Base-by-base conservation (phyloP, 2,888 invertebrate species). In the Drosophila conformis region DNA sequence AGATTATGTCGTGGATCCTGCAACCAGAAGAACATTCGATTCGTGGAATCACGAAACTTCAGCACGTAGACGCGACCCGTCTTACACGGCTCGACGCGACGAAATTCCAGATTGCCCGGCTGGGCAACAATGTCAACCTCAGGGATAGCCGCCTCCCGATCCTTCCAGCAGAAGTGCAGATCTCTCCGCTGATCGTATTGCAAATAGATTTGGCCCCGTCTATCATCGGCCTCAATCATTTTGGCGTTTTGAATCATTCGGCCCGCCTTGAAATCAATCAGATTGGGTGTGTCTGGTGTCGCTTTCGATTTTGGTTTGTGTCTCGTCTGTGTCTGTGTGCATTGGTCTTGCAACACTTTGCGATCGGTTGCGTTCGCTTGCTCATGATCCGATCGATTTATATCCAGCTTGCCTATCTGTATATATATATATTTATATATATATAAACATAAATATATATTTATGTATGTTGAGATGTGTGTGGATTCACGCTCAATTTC, bases 131-230 rank as follows among this genome's bases (percentile, higher is more conserved):
- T 94, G 93, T 99, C 99, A 94, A 99, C 98, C 93, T 99, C 99
- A 25, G 91, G 78, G 75, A 96, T 95, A 36, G 98, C 97, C 51
- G 96, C 95, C 27, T 96, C 96, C 29, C 99, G 96, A 93, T 99
- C 99, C 94, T 98, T 99, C 99, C 99, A 99, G 93, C 99, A 99
- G 92, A 99, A 99, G 94, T 99, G 99, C 96, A 99, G 98, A 69
- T 99, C 93, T 0, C 97, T 97, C 93, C 98, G 98, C 83, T 98
- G 98, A 59, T 98, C 97, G 92, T 99, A 99, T 92, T 98, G 97
- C 40, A 99, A 95, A 92, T 98, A 99, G n/a, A 99, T 94, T 35
- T 97, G 94, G 4, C 99, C 99, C 94, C 99, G 99, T 87, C 99
- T 96, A 80, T 97, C 97, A 92, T 99, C 99, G 4, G 99, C 97